A percentile compares a stretch with the other conserved stretches of the same genome.
Evolutionary conservation across 2,113 vertebrate genomes (phyloP).

Genomic region (Bagarius yarrelli): DNA sequence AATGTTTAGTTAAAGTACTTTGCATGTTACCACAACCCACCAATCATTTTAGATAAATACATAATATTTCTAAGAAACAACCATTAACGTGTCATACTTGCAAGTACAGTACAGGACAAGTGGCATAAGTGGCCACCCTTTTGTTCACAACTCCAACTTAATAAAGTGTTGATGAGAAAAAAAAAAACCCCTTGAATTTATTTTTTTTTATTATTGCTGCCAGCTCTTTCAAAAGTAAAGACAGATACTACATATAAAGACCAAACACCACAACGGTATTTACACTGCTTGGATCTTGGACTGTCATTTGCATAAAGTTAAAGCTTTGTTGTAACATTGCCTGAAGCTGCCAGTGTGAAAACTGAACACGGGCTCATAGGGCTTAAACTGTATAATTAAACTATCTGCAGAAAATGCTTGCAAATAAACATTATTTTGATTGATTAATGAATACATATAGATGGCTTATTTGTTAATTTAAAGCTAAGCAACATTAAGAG

Average conservation of each 20-base stretch:
- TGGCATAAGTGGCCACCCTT: too few species aligned
- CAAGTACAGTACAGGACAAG: too few species aligned
- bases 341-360: constrained; percentile 19
- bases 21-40: not conserved
- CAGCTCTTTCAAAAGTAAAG: too few species aligned
- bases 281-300: not conserved
- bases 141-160: too few species aligned
- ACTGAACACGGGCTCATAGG: not conserved
- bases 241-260: not conserved
- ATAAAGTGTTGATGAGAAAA: too few species aligned
- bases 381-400: constrained; percentile 3
- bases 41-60: not conserved
- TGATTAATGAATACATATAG: not conserved
- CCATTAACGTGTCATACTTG: too few species aligned
- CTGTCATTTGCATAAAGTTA: constrained; percentile 2
- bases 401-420: not conserved
- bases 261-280: not conserved
- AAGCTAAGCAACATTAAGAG: not conserved
- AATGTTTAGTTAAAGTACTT: not conserved
- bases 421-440: not conserved
- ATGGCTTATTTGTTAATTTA: not conserved
- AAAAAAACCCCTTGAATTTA: too few species aligned
- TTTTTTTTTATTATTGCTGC: too few species aligned
- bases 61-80: too few species aligned
- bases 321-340: not conserved